These are phyloP conservation scores for Archegozetes longisetosus DNA, from an alignment of 1,140 invertebrate genomes.

Conservation along the genomic window DNA sequence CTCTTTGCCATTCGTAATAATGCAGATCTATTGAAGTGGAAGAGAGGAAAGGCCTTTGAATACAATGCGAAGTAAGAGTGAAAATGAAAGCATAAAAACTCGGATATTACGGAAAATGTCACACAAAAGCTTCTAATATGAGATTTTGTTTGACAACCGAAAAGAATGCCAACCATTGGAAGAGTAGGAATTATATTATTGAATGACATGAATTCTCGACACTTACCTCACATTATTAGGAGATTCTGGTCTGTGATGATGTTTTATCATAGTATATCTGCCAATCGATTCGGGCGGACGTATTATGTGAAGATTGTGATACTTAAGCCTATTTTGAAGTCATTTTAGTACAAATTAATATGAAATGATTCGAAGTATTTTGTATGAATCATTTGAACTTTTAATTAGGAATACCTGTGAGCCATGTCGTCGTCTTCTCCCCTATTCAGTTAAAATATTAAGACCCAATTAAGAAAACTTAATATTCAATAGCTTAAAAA, in stretches of 20 bases:
- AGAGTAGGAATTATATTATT: not conserved
- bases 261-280: conserved; percentile 24
- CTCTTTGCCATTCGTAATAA: conserved; percentile 22
- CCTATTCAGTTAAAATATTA: conserved; percentile 19
- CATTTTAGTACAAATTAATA: not conserved
- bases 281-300: conserved; percentile 22
- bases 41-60: not conserved
- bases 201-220: not conserved
- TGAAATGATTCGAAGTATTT: not conserved
- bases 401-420: conserved; percentile 34
- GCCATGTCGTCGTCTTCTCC: conserved; percentile 84
- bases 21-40: conserved; percentile 12
- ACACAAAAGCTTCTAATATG: not conserved
- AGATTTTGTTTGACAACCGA: not conserved
- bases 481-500: too few relatives aligned
- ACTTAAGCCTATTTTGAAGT: conserved; percentile 19
- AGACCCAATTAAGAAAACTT: not conserved
- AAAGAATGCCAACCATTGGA: not conserved
- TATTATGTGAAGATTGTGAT: conserved; percentile 21
- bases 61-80: not conserved
- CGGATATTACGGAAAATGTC: too few relatives aligned
- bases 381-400: not conserved
- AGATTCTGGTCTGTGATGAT: conserved; percentile 22
- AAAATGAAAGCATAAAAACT: not conserved
- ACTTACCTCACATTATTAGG: conserved; percentile 22